A percentile compares a stretch with the other conserved stretches of the same genome.
phyloP scores from a whole-genome alignment of 2,113 vertebrate species.

The Dipodomys stephensi region DNA sequence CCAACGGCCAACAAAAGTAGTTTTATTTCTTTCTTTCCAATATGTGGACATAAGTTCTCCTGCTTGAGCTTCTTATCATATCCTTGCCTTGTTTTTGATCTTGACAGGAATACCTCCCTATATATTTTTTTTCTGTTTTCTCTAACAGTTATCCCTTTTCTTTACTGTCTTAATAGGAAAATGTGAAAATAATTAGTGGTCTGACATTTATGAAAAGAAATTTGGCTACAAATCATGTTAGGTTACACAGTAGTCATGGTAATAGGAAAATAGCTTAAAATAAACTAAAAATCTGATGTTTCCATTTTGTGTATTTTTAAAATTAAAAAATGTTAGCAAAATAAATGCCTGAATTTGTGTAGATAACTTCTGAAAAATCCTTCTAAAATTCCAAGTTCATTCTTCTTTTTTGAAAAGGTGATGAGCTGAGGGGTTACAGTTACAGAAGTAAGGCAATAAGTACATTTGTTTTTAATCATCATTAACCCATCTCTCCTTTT shows the following conservation, averaged over 20 bases:
- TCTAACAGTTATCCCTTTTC: not conserved
- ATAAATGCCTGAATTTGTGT: not conserved
- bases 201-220: not conserved
- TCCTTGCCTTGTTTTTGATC: not conserved
- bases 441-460: no score
- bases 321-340: not conserved
- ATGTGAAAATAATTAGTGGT: not conserved
- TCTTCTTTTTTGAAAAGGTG: not conserved
- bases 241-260: not conserved
- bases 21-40: slow-evolving; percentile 24
- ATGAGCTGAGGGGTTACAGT: no score
- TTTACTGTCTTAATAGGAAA: not conserved
- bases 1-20: not conserved
- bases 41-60: not conserved
- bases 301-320: not conserved
- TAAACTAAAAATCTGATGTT: not conserved
- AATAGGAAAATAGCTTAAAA: not conserved
- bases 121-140: slow-evolving; percentile 10
- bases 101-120: not conserved
- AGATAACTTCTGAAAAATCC: not conserved
- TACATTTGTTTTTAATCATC: no score
- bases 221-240: not conserved
- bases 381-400: not conserved
- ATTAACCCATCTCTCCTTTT: no score
- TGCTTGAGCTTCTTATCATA: not conserved